Conservation (phyloP, 2,797 vertebrate species). For the Adrianichthys oophorus region DNA sequence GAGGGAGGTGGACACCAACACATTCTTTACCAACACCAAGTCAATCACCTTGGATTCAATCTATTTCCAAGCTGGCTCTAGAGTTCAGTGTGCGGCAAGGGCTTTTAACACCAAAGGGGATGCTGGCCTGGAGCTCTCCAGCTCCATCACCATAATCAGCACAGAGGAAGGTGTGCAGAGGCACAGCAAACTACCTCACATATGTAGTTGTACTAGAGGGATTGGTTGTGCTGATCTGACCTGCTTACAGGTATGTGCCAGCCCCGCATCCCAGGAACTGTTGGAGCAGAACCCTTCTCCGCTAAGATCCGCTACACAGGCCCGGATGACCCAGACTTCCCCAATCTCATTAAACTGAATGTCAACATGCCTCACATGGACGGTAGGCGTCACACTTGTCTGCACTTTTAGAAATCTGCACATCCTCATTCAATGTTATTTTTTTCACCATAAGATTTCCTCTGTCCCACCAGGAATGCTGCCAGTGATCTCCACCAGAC, state of each 20-base stretch:
- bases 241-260: conserved; percentile 81
- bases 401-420: neutral
- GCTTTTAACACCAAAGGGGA: conserved; percentile 83
- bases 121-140: conserved; percentile 82
- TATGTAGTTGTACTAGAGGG: neutral
- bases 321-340: conserved; percentile 83
- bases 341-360: conserved; percentile 83
- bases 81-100: conserved; percentile 81
- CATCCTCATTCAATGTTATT: neutral
- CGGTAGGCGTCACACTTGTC: conserved; percentile 64
- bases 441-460: neutral
- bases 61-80: conserved; percentile 85
- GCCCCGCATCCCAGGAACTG: conserved; percentile 77
- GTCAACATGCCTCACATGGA: conserved; percentile 87
- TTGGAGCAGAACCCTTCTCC: conserved; percentile 86
- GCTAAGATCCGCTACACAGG: conserved; percentile 84
- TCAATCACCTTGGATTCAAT: conserved; percentile 85
- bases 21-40: conserved; percentile 87
- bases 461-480: conserved; percentile 77
- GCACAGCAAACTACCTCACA: neutral
- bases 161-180: conserved; percentile 79
- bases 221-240: conserved; percentile 2
- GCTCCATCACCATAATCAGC: conserved; percentile 76
- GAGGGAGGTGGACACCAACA: conserved; percentile 85
- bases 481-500: conserved; percentile 83